A percentile compares a stretch with the other conserved stretches of the same genome.
Conservation (phyloP, 2,113 vertebrate genomes). For the Fulmarus glacialis region DNA sequence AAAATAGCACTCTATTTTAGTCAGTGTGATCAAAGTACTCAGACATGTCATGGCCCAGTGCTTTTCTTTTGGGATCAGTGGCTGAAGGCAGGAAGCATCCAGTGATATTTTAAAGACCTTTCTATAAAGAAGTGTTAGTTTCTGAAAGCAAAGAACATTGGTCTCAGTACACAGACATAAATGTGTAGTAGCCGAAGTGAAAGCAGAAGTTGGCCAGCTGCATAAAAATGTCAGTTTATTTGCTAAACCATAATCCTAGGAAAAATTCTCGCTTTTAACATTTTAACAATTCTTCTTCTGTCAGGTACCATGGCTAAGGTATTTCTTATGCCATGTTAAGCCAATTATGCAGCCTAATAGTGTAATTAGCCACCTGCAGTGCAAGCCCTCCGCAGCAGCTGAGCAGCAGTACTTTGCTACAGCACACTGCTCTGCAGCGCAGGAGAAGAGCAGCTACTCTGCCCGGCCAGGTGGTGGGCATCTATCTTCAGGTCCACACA, state of each 20-base stretch:
- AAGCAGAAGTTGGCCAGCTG: not conserved
- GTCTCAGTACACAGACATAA: not conserved
- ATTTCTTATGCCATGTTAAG: not conserved
- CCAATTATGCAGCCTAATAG: not conserved
- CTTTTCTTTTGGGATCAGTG: not conserved
- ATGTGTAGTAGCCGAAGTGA: not conserved
- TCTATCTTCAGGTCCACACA: not conserved
- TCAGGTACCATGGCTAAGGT: not conserved
- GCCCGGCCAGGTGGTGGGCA: fast-evolving
- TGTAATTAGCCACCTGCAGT: not conserved
- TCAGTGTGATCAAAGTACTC: not conserved
- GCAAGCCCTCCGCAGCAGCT: not conserved
- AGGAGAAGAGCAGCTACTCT: not conserved
- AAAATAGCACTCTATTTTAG: not conserved
- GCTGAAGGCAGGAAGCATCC: not conserved
- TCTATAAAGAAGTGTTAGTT: not conserved
- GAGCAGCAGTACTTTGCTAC: not conserved
- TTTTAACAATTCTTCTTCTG: not conserved
- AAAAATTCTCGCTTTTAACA: not conserved
- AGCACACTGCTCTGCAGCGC: fast-evolving
- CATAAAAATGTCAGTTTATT: not conserved
- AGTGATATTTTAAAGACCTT: not conserved
- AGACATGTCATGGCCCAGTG: not conserved
- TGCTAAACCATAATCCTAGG: not conserved
- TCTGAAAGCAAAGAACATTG: not conserved